Evolutionary conservation across 53 echinoderm and acorn worm genomes (phyloP).

Genomic region (Crossaster papposus): DNA sequence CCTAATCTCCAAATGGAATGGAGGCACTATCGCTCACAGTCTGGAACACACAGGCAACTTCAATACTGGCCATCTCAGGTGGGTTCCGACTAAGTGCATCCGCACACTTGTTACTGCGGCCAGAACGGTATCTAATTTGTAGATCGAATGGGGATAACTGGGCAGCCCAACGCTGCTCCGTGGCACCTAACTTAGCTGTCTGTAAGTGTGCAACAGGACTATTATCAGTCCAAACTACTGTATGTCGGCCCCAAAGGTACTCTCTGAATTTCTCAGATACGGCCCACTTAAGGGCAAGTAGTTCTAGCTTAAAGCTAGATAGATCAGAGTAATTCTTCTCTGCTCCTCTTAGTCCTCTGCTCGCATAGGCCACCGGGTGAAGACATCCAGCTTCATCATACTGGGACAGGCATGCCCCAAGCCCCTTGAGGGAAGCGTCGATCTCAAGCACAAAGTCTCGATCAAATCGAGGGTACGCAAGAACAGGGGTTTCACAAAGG

Average conservation of each 20-base stretch:
- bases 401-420: constrained; percentile 54
- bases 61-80: neutral
- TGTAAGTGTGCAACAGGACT: constrained; percentile 55
- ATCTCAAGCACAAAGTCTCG: constrained; percentile 54
- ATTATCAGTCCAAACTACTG: constrained; percentile 49
- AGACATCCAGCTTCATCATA: constrained; percentile 26
- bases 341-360: constrained; percentile 54
- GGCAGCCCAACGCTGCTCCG: constrained; percentile 62
- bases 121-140: constrained; percentile 45
- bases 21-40: neutral
- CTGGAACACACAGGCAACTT: neutral
- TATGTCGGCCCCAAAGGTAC: constrained; percentile 44
- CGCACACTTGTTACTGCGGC: constrained; percentile 46
- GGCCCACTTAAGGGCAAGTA: constrained; percentile 68
- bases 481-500: constrained; percentile 36
- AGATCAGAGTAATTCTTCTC: constrained; percentile 55
- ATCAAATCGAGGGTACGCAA: constrained; percentile 50
- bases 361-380: constrained; percentile 61
- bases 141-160: constrained; percentile 53
- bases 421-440: constrained; percentile 57
- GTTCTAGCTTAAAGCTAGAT: constrained; percentile 69
- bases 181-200: constrained; percentile 57
- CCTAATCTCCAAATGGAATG: neutral
- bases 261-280: constrained; percentile 66
- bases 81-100: constrained; percentile 52